phyloP scores from a whole-genome alignment of 2,888 invertebrate species.

The Athalia rosae region DNA sequence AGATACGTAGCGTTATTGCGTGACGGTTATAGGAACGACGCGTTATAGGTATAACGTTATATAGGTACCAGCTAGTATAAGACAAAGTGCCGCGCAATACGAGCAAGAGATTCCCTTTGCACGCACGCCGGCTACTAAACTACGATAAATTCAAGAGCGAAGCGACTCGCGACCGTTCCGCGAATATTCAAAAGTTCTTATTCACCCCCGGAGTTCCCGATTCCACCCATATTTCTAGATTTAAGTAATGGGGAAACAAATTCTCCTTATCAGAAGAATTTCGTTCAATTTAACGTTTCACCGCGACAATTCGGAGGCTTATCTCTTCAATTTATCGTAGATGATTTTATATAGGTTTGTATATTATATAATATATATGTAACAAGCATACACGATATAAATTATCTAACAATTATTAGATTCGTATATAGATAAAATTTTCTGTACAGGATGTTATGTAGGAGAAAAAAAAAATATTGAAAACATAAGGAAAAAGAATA shows the following conservation, averaged over 20 bases:
- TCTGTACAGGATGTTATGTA: background rate
- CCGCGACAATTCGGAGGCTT: no score
- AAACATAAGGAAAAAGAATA: background rate
- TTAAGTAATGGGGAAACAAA: no score
- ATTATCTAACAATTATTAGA: background rate
- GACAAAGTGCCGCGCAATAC: conserved; percentile 34
- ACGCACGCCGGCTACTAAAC: conserved; percentile 33
- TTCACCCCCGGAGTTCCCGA: background rate
- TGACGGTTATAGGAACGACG: conserved; percentile 24
- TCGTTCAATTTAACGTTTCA: no score
- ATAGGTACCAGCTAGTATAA: conserved; percentile 36
- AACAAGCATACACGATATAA: no score
- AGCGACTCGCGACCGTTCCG: conserved; percentile 19
- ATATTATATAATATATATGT: no score
- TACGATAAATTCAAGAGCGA: conserved; percentile 38
- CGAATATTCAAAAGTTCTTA: conserved; percentile 28
- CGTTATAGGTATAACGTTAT: conserved; percentile 18
- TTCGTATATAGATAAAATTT: background rate
- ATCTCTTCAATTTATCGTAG: no score
- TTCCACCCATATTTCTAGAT: no score
- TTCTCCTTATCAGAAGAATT: no score
- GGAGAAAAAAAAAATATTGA: background rate
- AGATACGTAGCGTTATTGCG: conserved; percentile 1
- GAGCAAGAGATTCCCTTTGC: conserved; percentile 26
- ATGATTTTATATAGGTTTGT: no score